Base-by-base conservation (phyloP, 2,888 invertebrate genomes). In the Euclidia mi region DNA sequence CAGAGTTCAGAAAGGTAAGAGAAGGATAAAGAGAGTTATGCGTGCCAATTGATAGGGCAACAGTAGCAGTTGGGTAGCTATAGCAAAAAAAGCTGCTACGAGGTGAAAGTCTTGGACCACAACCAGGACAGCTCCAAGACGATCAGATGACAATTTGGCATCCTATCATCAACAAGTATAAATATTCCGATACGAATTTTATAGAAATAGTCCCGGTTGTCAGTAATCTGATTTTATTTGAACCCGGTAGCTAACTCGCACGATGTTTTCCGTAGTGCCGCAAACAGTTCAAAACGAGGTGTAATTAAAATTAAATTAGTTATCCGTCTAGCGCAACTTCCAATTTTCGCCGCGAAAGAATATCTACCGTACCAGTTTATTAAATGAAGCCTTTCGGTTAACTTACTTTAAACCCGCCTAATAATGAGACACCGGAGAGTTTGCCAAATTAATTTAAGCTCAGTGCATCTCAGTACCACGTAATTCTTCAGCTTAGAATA, bases 261-360 rank as follows among this genome's bases (percentile, higher is more conserved):
- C 47, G 17, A 45, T 31, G 45, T 14, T 59, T 46, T n/a, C n/a
- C n/a, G n/a, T n/a, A n/a, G n/a, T n/a, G 17, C 47, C 49, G 46
- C 29, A 62, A 60, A 64, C 58, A 68, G 35, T 52, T 47, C 12
- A 45, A 63, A 65, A 51, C 40, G 43, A 46, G 49, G 28, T 11
- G 47, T 65, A 65, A 72, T 73, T 71, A 66, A 74, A 75, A 74
- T 68, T 70, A 68, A 76, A n/a, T n/a, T n/a, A 71, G 72, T 60
- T 57, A 65, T 72, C 67, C 50, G 56, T 69, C 66, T 65, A 57
- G 57, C 35, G 43, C 65, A 71, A 74, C 60, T 70, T 65, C 51
- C 47, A 73, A 69, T 70, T 72, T 65, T 61, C 58, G 42, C 58
- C 37, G 32, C 35, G 58, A 52, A 70, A 71, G 41, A 65, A 56